Percentiles rank a stretch among this genome's conserved stretches.
Conservation (phyloP, 1,140 invertebrate species). For the Samia ricini region DNA sequence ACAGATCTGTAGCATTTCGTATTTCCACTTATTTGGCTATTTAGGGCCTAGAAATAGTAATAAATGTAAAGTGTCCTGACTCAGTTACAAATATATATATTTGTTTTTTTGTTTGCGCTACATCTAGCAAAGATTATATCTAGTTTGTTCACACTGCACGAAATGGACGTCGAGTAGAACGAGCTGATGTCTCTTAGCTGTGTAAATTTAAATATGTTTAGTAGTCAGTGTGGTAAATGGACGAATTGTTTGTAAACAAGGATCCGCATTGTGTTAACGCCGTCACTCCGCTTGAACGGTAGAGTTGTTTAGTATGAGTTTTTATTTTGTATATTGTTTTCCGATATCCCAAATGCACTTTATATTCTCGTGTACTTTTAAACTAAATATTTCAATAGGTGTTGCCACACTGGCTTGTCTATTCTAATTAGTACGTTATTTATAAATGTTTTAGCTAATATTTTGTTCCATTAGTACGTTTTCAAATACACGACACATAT, state of each 20-base stretch:
- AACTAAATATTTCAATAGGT: neutral
- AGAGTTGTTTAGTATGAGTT: neutral
- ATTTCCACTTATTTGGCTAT: too few relatives aligned
- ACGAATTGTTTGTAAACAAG: too few relatives aligned
- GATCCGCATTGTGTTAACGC: neutral
- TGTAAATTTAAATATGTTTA: neutral
- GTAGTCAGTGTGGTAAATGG: neutral
- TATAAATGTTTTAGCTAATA: neutral
- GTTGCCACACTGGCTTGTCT: neutral
- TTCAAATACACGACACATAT: neutral
- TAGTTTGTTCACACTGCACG: too few relatives aligned
- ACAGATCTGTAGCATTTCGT: too few relatives aligned
- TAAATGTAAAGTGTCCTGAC: too few relatives aligned
- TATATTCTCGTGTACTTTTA: neutral
- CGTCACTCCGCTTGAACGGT: neutral
- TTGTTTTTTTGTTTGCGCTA: too few relatives aligned
- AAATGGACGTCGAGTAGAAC: neutral
- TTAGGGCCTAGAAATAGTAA: too few relatives aligned
- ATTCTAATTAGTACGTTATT: neutral
- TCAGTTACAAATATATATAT: too few relatives aligned
- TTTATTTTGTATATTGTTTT: neutral
- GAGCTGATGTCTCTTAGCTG: neutral
- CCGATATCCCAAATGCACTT: neutral
- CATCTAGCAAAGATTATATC: too few relatives aligned
- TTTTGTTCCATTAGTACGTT: neutral